A percentile compares a stretch with the other conserved stretches of the same genome.
These are phyloP conservation scores for Lochmaea capreae DNA, from an alignment of 2,888 invertebrate species.

Conservation along the genomic window DNA sequence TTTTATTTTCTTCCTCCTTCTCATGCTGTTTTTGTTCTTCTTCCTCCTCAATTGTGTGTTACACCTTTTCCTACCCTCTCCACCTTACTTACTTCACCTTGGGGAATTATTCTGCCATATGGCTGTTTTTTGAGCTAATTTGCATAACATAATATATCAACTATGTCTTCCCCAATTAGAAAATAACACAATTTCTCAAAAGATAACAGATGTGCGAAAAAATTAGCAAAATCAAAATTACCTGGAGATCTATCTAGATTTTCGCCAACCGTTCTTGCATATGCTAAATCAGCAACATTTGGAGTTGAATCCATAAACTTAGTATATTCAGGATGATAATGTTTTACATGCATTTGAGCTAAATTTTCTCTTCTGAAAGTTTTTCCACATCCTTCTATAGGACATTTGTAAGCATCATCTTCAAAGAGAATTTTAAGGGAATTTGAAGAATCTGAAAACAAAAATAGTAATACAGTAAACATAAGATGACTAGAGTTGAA, in stretches of 20 bases:
- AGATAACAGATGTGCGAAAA: too few species aligned
- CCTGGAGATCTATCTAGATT: slow-evolving; percentile 65
- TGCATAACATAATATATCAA: too few species aligned
- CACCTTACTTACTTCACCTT: too few species aligned
- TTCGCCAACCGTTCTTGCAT: slow-evolving; percentile 79
- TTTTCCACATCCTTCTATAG: slow-evolving; percentile 86
- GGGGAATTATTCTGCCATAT: too few species aligned
- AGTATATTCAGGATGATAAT: slow-evolving; percentile 87
- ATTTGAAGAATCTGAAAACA: slow-evolving; percentile 51
- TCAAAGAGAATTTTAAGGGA: slow-evolving; percentile 68
- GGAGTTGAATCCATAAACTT: slow-evolving; percentile 84
- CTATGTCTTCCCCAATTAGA: too few species aligned
- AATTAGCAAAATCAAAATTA: not conserved
- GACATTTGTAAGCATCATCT: slow-evolving; percentile 77
- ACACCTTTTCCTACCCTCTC: too few species aligned
- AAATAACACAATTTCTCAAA: too few species aligned
- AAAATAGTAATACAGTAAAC: slow-evolving; percentile 52
- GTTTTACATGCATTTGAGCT: slow-evolving; percentile 93
- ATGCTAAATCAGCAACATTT: slow-evolving; percentile 87
- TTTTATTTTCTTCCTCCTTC: too few species aligned
- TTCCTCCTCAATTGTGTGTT: too few species aligned
- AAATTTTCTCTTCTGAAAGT: slow-evolving; percentile 92
- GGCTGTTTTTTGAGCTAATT: too few species aligned
- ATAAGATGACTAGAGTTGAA: slow-evolving; percentile 43
- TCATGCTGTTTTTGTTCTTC: too few species aligned